phyloP scores from a whole-genome alignment of 2,797 vertebrate species.

The Takifugu ocellatus region DNA sequence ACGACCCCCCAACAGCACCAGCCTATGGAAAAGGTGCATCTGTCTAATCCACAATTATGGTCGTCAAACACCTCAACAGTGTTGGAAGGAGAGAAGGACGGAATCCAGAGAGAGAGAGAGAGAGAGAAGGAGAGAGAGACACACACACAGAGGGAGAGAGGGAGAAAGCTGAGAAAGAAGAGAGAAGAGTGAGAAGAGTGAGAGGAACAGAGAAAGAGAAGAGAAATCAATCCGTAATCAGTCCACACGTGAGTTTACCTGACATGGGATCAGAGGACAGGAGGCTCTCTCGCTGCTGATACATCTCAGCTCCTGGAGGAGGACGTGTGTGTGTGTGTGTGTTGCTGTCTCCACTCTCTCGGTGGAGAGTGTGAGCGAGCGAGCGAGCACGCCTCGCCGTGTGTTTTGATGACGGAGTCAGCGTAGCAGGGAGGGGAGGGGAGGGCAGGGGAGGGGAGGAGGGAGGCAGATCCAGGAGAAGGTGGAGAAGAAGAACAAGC shows the following conservation, averaged over 20 bases:
- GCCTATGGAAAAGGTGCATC: slow-evolving; percentile 44
- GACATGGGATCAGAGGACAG: slow-evolving; percentile 68
- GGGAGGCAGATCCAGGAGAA: slow-evolving; percentile 28
- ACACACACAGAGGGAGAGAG: slow-evolving; percentile 24
- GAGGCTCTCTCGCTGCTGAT: slow-evolving; percentile 64
- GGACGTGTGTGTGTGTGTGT: slow-evolving; percentile 9
- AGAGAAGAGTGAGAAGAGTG: not conserved
- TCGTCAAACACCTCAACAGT: slow-evolving; percentile 14
- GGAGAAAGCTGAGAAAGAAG: slow-evolving; percentile 18
- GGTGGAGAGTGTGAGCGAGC: slow-evolving; percentile 37
- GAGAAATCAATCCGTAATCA: not conserved
- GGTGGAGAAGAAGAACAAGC: slow-evolving; percentile 20
- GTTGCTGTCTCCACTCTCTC: slow-evolving; percentile 37
- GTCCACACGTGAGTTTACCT: slow-evolving; percentile 63
- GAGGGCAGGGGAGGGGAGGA: slow-evolving; percentile 4
- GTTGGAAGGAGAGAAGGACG: slow-evolving; percentile 2
- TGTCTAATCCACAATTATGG: slow-evolving; percentile 28
- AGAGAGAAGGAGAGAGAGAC: not conserved
- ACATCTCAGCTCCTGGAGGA: slow-evolving; percentile 64
- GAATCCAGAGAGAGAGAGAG: not conserved
- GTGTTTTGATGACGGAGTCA: slow-evolving; percentile 64
- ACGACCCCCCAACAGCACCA: slow-evolving; percentile 9
- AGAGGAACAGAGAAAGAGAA: not conserved
- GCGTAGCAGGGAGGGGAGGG: slow-evolving; percentile 41
- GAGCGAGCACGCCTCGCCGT: slow-evolving; percentile 53